phyloP scores from a whole-genome alignment of 2,113 vertebrate genomes.

The Forbesichthys papilliferus region DNA sequence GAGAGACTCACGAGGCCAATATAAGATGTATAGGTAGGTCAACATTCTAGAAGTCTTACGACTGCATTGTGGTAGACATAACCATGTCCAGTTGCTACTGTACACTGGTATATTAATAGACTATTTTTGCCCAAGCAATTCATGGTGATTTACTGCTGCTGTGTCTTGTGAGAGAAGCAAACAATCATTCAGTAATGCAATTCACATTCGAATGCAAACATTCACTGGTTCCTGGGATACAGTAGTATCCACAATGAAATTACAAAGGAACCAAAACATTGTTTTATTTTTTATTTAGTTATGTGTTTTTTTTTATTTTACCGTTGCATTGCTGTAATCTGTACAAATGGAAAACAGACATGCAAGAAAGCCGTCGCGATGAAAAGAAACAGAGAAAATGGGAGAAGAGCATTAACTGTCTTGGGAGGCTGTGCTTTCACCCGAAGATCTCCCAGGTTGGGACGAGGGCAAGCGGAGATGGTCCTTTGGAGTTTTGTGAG shows the following conservation, averaged over 20 bases:
- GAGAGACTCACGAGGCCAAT: neutral
- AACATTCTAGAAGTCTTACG: neutral
- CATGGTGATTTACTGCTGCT: neutral
- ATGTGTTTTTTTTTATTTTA: neutral
- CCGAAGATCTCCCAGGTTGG: slow-evolving; percentile 50
- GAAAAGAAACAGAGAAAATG: slow-evolving; percentile 10
- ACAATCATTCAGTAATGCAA: neutral
- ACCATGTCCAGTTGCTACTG: neutral
- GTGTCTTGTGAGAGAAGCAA: neutral
- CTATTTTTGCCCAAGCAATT: neutral
- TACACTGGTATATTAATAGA: neutral
- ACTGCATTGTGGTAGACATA: neutral
- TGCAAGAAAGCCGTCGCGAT: neutral
- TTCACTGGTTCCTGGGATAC: neutral
- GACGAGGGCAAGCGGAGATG: slow-evolving; percentile 42
- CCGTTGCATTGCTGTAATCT: too few relatives aligned
- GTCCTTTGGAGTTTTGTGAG: slow-evolving; percentile 31
- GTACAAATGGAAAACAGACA: slow-evolving; percentile 10
- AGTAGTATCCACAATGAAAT: slow-evolving; percentile 9
- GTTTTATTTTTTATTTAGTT: slow-evolving; percentile 1
- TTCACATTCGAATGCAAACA: neutral
- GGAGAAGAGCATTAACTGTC: slow-evolving; percentile 24
- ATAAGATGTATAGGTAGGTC: neutral
- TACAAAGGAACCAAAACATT: neutral
- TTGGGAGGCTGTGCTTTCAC: slow-evolving; percentile 58